phyloP scores from a whole-genome alignment of 2,888 invertebrate species.

The Drosophila atripex region DNA sequence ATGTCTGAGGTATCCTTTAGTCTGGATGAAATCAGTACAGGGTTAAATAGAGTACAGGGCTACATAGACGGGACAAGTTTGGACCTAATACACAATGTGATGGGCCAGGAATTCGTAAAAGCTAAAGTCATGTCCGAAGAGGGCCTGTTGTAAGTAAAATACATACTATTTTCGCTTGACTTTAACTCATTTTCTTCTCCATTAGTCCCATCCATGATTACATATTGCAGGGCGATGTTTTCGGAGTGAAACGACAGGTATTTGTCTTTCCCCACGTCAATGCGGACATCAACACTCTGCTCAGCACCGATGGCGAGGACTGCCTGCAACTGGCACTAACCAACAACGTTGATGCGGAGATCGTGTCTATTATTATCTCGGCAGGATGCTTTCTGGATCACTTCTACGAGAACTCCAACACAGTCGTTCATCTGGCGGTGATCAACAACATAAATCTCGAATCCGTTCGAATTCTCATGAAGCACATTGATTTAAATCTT shows the following conservation, averaged over 20 bases:
- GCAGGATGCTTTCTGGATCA: conserved; percentile 63
- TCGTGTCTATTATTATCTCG: conserved; percentile 65
- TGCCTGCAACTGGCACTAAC: conserved; percentile 76
- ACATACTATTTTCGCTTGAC: no score
- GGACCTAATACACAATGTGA: conserved; percentile 56
- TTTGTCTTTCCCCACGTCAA: conserved; percentile 59
- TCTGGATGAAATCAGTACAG: background rate
- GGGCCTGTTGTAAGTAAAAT: conserved; percentile 60
- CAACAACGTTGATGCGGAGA: conserved; percentile 63
- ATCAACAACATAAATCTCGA: conserved; percentile 66
- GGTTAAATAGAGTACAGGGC: conserved; percentile 6
- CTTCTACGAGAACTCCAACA: conserved; percentile 77
- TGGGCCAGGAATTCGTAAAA: conserved; percentile 9
- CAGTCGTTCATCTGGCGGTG: conserved; percentile 79
- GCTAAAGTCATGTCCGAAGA: conserved; percentile 32
- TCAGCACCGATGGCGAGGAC: conserved; percentile 73
- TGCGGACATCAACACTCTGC: conserved; percentile 62
- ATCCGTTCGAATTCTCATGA: conserved; percentile 68
- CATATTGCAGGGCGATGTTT: conserved; percentile 56
- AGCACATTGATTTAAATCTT: conserved; percentile 67
- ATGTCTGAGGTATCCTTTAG: conserved; percentile 35
- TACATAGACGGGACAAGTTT: conserved; percentile 39
- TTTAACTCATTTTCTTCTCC: background rate
- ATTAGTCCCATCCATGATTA: conserved; percentile 75
- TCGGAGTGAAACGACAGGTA: conserved; percentile 62